Evolutionary conservation across 2,113 vertebrate genomes (phyloP), one percentile per base, ranked within the genome.

Genomic region (Motacilla tschutschensis): DNA sequence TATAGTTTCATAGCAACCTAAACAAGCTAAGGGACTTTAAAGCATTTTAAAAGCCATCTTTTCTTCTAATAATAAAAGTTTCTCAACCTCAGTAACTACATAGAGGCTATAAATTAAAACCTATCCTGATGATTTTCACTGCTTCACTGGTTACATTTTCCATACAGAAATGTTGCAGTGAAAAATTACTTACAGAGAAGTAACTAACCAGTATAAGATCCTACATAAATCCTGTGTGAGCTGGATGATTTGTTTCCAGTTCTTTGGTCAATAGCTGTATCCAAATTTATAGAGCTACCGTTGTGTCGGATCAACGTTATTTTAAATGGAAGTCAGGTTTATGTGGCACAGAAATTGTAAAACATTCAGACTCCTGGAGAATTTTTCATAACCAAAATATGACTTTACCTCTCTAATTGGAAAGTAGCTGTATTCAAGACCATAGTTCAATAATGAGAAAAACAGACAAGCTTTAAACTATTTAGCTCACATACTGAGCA

Each of bases 221-320:
- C 36, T 38, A 60, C 74, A 88, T 91, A 93, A 95, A 94, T 92
- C 78, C 66, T 47, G 17, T 72, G 51, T 88, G 66, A 69, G 55
- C n/a, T 84, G 66, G 43, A 69, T 73, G 40, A 91, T 91, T 82
- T 81, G 33, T 84, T 74, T 33, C 25, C 31, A 73, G 58, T 62
- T 81, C 58, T 83, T 75, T 65, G 59, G 55, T 75, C 88, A 89
- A 70, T 81, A 92, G 55, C 44, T 59, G 21, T 29, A 72, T 51
- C 74, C 25, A 75, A 62, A 87, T 89, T 87, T 87, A 89, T 72
- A 62, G 62, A 69, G 29, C n/a, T 72, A 35, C 55, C 6, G 4
- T 58, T 3, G 2, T 46, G 12, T 64, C 33, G 66, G 59, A 82
- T 40, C 14, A 3, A 65, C 50, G 24, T 58, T 48, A 83, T 64